phyloP scores from a whole-genome alignment of 2,888 invertebrate genomes.

The Stenolophus ochropezus region DNA sequence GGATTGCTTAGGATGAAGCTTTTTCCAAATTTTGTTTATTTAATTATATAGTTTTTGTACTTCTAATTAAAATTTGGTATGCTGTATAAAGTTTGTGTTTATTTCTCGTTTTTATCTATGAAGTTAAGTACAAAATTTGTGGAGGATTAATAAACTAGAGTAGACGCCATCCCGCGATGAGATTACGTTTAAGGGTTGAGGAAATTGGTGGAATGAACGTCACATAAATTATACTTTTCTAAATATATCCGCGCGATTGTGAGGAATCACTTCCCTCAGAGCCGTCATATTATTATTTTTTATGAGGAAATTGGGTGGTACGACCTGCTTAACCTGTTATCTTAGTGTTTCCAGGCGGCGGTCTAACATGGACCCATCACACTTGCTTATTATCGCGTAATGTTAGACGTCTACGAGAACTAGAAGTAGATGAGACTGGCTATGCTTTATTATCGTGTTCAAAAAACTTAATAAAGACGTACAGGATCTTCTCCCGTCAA shows the following conservation, averaged over 20 bases:
- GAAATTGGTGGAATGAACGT: conserved; percentile 41
- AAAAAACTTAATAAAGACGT: conserved; percentile 23
- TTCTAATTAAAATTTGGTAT: too few relatives aligned
- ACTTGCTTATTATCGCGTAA: conserved; percentile 21
- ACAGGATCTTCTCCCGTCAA: not conserved
- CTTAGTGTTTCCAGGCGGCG: conserved; percentile 43
- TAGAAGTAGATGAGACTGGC: conserved; percentile 30
- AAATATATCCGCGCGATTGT: conserved; percentile 51
- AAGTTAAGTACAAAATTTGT: not conserved
- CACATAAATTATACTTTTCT: conserved; percentile 57
- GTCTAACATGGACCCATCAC: conserved; percentile 2
- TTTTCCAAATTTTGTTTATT: too few relatives aligned
- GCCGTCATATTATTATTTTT: conserved; percentile 58
- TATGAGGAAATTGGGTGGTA: conserved; percentile 44
- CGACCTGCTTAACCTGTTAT: conserved; percentile 48
- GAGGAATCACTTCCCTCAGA: conserved; percentile 53
- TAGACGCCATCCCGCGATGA: not conserved
- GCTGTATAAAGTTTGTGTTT: too few relatives aligned
- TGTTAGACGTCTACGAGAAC: conserved; percentile 3
- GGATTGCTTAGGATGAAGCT: too few relatives aligned
- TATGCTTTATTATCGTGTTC: conserved; percentile 14
- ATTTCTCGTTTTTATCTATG: not conserved
- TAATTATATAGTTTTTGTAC: too few relatives aligned
- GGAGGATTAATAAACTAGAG: not conserved
- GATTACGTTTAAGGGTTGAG: conserved; percentile 15